Evolutionary conservation across 2,888 invertebrate genomes (phyloP).

Genomic region (Hetaerina titia): DNA sequence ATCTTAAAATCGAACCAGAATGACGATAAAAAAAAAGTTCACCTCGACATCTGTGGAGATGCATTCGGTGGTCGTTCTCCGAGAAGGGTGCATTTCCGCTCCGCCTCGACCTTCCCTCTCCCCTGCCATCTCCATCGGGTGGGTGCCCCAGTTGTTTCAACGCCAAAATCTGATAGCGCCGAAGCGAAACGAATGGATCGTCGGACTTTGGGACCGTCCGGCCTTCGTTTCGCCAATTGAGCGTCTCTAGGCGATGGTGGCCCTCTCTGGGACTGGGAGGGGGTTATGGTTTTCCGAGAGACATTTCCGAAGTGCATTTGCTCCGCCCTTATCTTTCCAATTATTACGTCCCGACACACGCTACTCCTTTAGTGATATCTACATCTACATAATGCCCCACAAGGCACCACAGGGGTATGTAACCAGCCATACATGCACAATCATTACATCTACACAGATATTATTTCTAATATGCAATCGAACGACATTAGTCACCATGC

Average conservation of each 20-base stretch:
- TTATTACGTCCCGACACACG: no score
- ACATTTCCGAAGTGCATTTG: no score
- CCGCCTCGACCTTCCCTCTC: not conserved
- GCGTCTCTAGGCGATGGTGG: not conserved
- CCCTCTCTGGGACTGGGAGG: not conserved
- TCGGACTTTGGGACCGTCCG: no score
- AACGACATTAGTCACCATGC: no score
- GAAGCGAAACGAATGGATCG: not conserved
- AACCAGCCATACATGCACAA: no score
- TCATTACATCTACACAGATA: no score
- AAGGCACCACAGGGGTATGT: no score
- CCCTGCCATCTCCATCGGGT: not conserved
- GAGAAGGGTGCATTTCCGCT: not conserved
- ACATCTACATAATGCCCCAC: no score
- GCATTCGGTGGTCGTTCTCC: not conserved
- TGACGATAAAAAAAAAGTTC: not conserved
- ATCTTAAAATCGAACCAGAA: not conserved
- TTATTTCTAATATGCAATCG: no score
- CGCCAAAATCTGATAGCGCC: conserved; percentile 33
- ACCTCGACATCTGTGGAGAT: not conserved
- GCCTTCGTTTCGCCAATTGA: not conserved
- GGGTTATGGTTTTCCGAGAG: not conserved
- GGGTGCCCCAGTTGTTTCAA: conserved; percentile 49
- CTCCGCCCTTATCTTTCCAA: no score
- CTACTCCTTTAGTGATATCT: no score